A percentile compares a stretch with the other conserved stretches of the same genome.
phyloP scores from a whole-genome alignment of 1,140 invertebrate genomes.

The Caenorhabditis tropicalis region DNA sequence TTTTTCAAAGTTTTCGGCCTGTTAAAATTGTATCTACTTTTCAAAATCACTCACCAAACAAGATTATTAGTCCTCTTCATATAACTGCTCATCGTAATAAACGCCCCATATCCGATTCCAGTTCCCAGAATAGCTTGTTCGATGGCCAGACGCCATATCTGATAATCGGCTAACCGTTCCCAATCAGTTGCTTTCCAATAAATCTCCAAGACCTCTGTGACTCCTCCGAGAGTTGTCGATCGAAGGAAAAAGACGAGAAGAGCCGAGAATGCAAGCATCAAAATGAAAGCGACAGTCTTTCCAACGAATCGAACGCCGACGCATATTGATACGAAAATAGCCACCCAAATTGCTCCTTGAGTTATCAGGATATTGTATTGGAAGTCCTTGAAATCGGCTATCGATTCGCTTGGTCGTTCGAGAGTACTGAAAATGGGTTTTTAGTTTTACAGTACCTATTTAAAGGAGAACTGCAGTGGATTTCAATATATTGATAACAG shows the following conservation, averaged over 20 bases:
- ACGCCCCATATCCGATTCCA: slow-evolving; percentile 71
- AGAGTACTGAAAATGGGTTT: slow-evolving; percentile 60
- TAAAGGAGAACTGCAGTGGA: too few species aligned
- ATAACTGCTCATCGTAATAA: slow-evolving; percentile 71
- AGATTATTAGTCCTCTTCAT: slow-evolving; percentile 70
- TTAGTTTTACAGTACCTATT: too few species aligned
- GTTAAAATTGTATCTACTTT: neutral
- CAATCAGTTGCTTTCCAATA: slow-evolving; percentile 65
- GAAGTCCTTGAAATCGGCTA: slow-evolving; percentile 66
- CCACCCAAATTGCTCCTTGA: slow-evolving; percentile 65
- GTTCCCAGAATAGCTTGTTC: slow-evolving; percentile 70
- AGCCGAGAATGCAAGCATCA: slow-evolving; percentile 30
- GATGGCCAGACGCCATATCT: slow-evolving; percentile 66
- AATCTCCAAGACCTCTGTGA: slow-evolving; percentile 49
- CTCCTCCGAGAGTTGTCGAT: slow-evolving; percentile 26
- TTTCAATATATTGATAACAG: too few species aligned
- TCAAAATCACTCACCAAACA: slow-evolving; percentile 59
- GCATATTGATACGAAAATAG: slow-evolving; percentile 68
- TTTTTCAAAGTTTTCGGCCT: too few species aligned
- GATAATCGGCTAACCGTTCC: slow-evolving; percentile 66
- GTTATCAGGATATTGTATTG: slow-evolving; percentile 64
- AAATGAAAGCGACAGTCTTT: slow-evolving; percentile 50
- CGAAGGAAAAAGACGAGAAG: slow-evolving; percentile 24
- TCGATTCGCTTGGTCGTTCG: slow-evolving; percentile 63
- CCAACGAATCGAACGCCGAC: slow-evolving; percentile 71